A percentile compares a stretch with the other conserved stretches of the same genome.
Conservation (phyloP, 1,140 invertebrate genomes). For the Leptonema lineaticorne region DNA sequence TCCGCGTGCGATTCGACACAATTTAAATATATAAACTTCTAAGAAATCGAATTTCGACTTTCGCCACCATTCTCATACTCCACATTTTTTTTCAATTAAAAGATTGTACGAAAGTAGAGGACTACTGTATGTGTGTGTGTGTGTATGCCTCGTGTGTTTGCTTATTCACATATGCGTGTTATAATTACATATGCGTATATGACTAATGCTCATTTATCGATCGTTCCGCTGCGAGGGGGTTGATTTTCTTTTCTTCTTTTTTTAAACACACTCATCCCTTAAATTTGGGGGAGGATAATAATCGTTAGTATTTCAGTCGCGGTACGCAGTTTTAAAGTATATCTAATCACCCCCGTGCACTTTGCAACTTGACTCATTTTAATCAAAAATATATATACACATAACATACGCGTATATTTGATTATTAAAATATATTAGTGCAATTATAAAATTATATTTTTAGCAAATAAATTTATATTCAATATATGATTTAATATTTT, state of each 20-base stretch:
- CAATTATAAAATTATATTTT: too few species aligned
- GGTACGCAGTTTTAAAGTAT: too few species aligned
- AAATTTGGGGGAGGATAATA: constrained; percentile 27
- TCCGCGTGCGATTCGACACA: constrained; percentile 14
- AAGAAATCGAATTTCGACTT: too few species aligned
- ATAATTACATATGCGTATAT: constrained; percentile 24
- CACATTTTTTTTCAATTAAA: neutral
- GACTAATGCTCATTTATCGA: constrained; percentile 30
- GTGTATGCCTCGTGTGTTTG: neutral
- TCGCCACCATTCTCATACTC: neutral
- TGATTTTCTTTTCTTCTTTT: constrained; percentile 1
- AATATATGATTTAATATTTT: too few species aligned
- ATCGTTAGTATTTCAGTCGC: neutral
- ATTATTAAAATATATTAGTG: too few species aligned
- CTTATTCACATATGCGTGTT: neutral
- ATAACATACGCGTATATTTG: too few species aligned
- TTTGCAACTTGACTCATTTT: too few species aligned
- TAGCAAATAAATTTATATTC: too few species aligned
- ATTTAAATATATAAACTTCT: neutral
- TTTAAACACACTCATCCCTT: constrained; percentile 21
- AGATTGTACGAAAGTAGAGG: neutral
- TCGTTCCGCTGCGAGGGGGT: constrained; percentile 16
- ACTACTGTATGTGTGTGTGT: neutral
- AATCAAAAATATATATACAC: neutral
- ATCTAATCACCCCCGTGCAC: too few species aligned